These are phyloP conservation scores for Pempheris klunzingeri DNA, from an alignment of 2,797 vertebrate species.

Conservation along the genomic window DNA sequence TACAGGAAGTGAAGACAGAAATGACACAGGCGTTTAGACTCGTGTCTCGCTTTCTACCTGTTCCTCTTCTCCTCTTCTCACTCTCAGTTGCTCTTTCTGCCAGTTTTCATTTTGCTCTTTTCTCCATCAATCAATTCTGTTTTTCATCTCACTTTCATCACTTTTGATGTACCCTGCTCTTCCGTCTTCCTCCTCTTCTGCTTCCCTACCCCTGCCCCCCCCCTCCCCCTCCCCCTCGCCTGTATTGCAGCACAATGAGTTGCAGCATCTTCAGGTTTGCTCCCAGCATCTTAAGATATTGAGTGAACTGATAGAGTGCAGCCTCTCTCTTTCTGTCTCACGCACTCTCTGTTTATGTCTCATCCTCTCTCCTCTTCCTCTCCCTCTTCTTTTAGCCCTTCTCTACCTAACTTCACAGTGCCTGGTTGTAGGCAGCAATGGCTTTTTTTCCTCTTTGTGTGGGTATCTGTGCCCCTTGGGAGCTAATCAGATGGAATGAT, in stretches of 20 bases:
- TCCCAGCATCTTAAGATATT: constrained; percentile 68
- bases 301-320: constrained; percentile 58
- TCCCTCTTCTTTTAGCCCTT: constrained; percentile 41
- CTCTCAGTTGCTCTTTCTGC: constrained; percentile 63
- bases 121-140: constrained; percentile 33
- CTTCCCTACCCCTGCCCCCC: neutral
- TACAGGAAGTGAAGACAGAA: constrained; percentile 87
- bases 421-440: constrained; percentile 59
- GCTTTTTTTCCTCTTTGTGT: constrained; percentile 72
- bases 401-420: constrained; percentile 61
- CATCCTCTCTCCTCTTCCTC: constrained; percentile 22
- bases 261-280: constrained; percentile 69
- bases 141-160: constrained; percentile 43
- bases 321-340: constrained; percentile 46
- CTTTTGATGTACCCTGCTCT: constrained; percentile 24
- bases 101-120: constrained; percentile 56
- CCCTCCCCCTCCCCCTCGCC: constrained; percentile 24
- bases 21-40: constrained; percentile 77
- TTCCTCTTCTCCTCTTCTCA: constrained; percentile 65
- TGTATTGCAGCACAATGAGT: constrained; percentile 67
- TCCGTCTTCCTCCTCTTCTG: constrained; percentile 1
- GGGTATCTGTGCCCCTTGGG: constrained; percentile 76
- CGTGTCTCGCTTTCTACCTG: constrained; percentile 70
- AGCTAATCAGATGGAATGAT: constrained; percentile 85
- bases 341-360: constrained; percentile 26